Base-by-base conservation (phyloP, 2,888 invertebrate species). In the Synanthedon myopaeformis region DNA sequence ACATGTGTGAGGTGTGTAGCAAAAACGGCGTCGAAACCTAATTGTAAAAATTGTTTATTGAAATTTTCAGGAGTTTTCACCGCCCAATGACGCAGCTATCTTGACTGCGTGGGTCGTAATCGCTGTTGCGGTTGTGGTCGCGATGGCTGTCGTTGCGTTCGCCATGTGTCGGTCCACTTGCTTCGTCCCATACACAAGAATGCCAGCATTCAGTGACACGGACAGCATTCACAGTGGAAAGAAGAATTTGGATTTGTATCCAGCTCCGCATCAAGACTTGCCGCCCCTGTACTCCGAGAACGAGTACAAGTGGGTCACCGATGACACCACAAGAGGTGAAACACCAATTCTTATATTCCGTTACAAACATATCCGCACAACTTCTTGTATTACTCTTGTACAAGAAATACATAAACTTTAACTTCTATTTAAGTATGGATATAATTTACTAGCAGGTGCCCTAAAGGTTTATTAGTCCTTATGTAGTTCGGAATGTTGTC, bases 211-310 rank as follows among this genome's bases (percentile, higher is more conserved):
- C 62, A 73, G 69, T 45, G 84, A 85, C 58, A 72, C 76, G 0
- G 82, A 82, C 63, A 86, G 85, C 62, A 11, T 82, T 1, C 61
- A 64, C 55, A 69, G 69, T 45, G 78, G 82, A 63, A 85, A 86
- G 65, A 75, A 76, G 1, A 66, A 65, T 19, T 60, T 80, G 59
- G 87, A 83, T 58, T 66, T 88, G 66, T 88, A 82, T 66, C 88
- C 88, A 52, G 84, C 87, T 0, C 88, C 88, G 0, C 86, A 88
- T 64, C 88, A 89, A 73, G 76, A 77, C 4, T 75, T 89, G 53
- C 88, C 88, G 0, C 82, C 88, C 2, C 77, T 89, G 48, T 87
- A 74, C 69, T 58, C 72, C 0, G 80, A 79, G 54, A 72, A 65
- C 53, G 81, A 82, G 57, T 78, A 79, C 69, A 77, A 79, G 54